Evolutionary conservation across 1,140 invertebrate genomes (phyloP).

Genomic region (Brachionus manjavacas): DNA sequence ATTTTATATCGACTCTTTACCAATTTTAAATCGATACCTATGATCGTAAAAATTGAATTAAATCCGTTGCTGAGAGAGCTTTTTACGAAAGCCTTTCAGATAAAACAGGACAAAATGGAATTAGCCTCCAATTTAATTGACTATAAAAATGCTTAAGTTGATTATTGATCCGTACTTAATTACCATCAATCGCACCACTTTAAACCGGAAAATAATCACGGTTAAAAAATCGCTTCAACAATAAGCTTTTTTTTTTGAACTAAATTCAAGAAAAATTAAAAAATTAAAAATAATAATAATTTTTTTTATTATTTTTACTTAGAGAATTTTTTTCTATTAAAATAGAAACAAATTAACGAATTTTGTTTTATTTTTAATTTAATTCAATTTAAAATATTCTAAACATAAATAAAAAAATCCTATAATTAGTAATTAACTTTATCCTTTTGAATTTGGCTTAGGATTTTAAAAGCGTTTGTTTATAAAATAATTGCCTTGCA

Average conservation of each 20-base stretch:
- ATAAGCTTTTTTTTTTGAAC: background rate
- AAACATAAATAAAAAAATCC: background rate
- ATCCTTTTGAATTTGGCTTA: background rate
- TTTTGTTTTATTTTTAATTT: too few relatives aligned
- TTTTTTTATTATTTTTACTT: background rate
- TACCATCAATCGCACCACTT: background rate
- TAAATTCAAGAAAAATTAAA: background rate
- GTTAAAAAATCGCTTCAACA: background rate
- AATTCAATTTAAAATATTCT: too few relatives aligned
- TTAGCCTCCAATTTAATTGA: slow-evolving; percentile 6
- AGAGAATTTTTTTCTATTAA: too few relatives aligned
- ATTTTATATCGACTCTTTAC: background rate
- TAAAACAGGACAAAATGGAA: background rate
- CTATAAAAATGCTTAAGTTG: background rate
- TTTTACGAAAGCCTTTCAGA: background rate
- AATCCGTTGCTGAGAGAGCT: background rate
- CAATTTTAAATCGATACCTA: background rate
- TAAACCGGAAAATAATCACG: background rate
- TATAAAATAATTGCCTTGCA: background rate
- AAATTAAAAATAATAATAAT: background rate
- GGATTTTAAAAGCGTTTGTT: background rate
- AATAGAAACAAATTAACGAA: too few relatives aligned
- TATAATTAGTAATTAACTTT: background rate
- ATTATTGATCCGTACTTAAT: slow-evolving; percentile 26
- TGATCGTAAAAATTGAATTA: background rate